These are phyloP conservation scores for Physella acuta DNA, from an alignment of 1,140 invertebrate genomes.

Conservation along the genomic window DNA sequence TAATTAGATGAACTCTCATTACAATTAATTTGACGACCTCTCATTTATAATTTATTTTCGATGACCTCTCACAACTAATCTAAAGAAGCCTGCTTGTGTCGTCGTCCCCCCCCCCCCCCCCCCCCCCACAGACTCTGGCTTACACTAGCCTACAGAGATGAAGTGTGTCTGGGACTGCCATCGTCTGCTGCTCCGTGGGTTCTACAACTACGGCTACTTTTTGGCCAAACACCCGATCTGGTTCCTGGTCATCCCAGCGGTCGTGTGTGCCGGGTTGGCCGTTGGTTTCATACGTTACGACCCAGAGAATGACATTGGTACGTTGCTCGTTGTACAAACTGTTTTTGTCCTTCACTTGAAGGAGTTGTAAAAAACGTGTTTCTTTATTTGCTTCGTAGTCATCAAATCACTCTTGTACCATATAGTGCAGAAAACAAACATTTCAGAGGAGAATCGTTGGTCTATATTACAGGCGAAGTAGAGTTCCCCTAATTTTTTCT, in stretches of 20 bases:
- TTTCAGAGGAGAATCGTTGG: too few relatives aligned
- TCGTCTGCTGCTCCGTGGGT: not conserved
- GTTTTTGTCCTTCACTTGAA: not conserved
- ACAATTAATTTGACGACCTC: too few relatives aligned
- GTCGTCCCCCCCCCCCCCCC: not conserved
- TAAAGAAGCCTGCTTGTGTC: too few relatives aligned
- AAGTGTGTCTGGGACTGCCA: slow-evolving; percentile 17
- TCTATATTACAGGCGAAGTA: too few relatives aligned
- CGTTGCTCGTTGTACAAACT: not conserved
- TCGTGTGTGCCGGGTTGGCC: slow-evolving; percentile 25
- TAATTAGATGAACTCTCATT: too few relatives aligned
- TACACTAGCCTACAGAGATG: not conserved
- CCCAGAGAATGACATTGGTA: slow-evolving; percentile 21
- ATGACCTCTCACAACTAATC: too few relatives aligned
- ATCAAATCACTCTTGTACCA: not conserved
- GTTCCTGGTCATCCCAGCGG: slow-evolving; percentile 20
- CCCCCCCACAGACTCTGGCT: not conserved
- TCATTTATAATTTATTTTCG: too few relatives aligned
- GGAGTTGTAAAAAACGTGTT: not conserved
- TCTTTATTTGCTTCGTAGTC: not conserved
- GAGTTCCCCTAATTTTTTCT: too few relatives aligned
- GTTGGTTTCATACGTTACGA: slow-evolving; percentile 21
- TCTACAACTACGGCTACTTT: slow-evolving; percentile 24
- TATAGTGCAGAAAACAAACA: not conserved
- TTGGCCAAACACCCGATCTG: slow-evolving; percentile 21